Evolutionary conservation across 2,888 invertebrate species (phyloP), one percentile per base, ranked within the genome.

Genomic region (Scaeva pyrastri): DNA sequence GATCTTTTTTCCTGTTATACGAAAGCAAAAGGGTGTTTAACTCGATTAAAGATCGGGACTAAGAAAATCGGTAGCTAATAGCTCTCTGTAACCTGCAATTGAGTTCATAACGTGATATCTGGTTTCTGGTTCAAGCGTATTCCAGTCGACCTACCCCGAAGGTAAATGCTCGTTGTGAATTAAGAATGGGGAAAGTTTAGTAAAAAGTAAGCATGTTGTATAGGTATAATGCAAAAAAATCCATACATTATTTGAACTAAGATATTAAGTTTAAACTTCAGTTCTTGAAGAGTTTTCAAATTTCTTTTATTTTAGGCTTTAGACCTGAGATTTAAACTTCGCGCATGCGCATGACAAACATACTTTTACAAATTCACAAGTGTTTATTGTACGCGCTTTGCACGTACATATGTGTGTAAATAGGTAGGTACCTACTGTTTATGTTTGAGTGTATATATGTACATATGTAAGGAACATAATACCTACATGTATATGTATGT

Each of bases 1-100:
- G 68, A 48, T 71, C n/a, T 78, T 31, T 41, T 58, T 78, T 60
- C 39, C 58, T 55, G 52, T 58, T 60, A 5, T 31, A 8, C 31
- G 8, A 31, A n/a, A n/a, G 62, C 41, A 36, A n/a, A 76, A 75
- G 84, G 80, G 80, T 73, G 81, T 73, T 81, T 60, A 68, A 62
- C 71, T 72, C 76, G 72, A 76, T 85, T 76, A 45, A 56, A 80
- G 81, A 76, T 76, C 62, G 62, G 75, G 56, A 68, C 77, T 79
- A 62, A 84, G 71, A 73, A 80, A 81, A 81, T 85, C 85, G 70
- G 85, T 81, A 85, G 85, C 85, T 85, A 81, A 85, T 81, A 60
- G 81, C 55, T 73, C 72, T 85, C 68, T 85, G 62, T 81, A 76
- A 76, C 85, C 85, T 72, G 62, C 85, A 85, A 85, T 81, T 85